Percentiles rank a stretch among this genome's conserved stretches.
phyloP scores from a whole-genome alignment of 2,113 vertebrate genomes.

The Tauraco erythrolophus region DNA sequence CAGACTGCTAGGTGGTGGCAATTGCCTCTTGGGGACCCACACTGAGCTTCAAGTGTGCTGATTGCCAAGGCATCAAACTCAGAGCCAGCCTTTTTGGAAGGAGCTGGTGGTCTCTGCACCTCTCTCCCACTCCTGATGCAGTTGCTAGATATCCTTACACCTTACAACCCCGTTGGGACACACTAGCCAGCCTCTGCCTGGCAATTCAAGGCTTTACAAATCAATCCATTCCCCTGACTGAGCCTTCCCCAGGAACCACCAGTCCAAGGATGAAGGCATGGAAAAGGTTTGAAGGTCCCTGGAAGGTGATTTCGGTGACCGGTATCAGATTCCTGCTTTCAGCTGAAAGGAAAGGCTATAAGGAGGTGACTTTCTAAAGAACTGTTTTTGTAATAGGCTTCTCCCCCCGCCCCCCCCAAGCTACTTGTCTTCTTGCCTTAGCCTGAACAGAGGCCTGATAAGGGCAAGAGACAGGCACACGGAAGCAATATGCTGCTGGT shows the following conservation, averaged over 20 bases:
- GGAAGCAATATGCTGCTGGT: constrained; percentile 28
- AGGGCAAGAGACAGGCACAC: constrained; percentile 50
- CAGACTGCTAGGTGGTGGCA: background rate
- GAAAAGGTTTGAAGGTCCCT: constrained; percentile 33
- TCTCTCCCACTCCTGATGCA: background rate
- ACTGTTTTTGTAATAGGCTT: constrained; percentile 62
- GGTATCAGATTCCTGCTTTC: constrained; percentile 22
- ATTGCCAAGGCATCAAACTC: background rate
- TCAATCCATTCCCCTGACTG: background rate
- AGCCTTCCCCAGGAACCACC: background rate
- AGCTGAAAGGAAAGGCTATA: constrained; percentile 59
- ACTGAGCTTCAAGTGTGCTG: background rate
- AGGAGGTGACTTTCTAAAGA: constrained; percentile 56
- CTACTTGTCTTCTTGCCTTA: constrained; percentile 68
- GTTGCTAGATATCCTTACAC: background rate
- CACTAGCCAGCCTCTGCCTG: background rate
- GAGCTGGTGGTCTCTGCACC: background rate
- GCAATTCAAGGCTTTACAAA: background rate
- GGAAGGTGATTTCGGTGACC: background rate
- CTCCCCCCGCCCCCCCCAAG: constrained; percentile 55
- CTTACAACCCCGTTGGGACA: background rate
- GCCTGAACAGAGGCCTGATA: constrained; percentile 43
- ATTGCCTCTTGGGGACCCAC: background rate
- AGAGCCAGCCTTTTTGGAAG: background rate
- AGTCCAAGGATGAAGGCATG: background rate